Conservation (phyloP, 2,113 vertebrate genomes). For the Platanista minor region DNA sequence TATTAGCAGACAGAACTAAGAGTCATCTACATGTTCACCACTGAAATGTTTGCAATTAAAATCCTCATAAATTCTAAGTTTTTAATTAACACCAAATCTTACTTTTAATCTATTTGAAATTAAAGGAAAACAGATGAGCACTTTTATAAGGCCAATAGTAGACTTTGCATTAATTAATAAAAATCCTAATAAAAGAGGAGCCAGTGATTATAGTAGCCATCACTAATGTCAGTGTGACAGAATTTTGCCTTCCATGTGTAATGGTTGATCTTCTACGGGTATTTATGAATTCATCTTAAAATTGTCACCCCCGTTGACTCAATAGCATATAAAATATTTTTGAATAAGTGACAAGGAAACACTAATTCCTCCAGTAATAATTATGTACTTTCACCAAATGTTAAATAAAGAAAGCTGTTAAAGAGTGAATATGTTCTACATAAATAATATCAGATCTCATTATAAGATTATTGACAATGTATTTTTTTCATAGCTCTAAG, state of each 20-base stretch:
- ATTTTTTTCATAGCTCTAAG: background rate
- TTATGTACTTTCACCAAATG: constrained; percentile 45
- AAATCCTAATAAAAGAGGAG: constrained; percentile 68
- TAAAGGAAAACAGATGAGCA: constrained; percentile 70
- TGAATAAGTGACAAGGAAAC: background rate
- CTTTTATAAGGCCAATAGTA: constrained; percentile 70
- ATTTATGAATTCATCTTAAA: constrained; percentile 57
- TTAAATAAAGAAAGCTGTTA: constrained; percentile 45
- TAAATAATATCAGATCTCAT: constrained; percentile 51
- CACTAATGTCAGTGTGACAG: constrained; percentile 58
- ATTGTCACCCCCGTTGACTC: background rate
- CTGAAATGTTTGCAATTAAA: constrained; percentile 68
- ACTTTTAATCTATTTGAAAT: constrained; percentile 76
- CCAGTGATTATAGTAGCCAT: constrained; percentile 46
- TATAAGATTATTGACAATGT: constrained; percentile 1
- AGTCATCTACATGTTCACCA: background rate
- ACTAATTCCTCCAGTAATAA: constrained; percentile 8
- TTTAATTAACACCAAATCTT: constrained; percentile 78
- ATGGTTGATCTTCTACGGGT: constrained; percentile 52
- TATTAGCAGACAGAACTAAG: constrained; percentile 40
- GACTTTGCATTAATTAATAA: constrained; percentile 76
- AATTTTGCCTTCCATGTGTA: constrained; percentile 69
- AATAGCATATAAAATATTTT: background rate
- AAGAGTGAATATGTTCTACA: constrained; percentile 38
- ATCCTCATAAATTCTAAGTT: constrained; percentile 51